Conservation (phyloP, 2,113 vertebrate genomes). For the Megaleporinus macrocephalus region DNA sequence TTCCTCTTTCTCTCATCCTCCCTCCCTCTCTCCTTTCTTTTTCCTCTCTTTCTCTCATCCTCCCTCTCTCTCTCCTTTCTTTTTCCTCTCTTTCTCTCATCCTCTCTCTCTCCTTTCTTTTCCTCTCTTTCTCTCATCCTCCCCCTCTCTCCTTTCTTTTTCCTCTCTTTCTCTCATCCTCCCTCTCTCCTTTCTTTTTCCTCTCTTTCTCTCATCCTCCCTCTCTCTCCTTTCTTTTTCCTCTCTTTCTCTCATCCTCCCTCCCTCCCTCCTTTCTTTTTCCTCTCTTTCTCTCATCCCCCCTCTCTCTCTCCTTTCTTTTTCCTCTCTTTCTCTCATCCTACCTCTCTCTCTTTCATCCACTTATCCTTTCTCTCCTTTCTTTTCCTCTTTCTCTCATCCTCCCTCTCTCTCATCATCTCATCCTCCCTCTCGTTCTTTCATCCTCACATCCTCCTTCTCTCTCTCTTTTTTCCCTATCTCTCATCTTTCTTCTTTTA, state of each 20-base stretch:
- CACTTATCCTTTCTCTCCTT: too few species aligned
- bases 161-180: neutral
- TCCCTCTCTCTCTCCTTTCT: too few species aligned
- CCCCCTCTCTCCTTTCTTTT: too few species aligned
- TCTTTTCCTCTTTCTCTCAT: neutral
- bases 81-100: slow-evolving; percentile 12
- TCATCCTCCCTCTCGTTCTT: too few species aligned
- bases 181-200: neutral
- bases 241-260: too few species aligned
- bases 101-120: slow-evolving; percentile 8
- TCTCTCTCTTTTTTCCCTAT: neutral
- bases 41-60: too few species aligned
- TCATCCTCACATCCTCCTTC: too few species aligned
- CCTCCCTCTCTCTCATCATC: neutral
- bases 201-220: neutral
- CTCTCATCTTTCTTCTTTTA: neutral
- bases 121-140: neutral
- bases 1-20: neutral
- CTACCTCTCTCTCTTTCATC: too few species aligned
- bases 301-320: neutral
- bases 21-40: too few species aligned
- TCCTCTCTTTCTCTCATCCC: slow-evolving; percentile 10
- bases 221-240: too few species aligned
- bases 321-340: neutral
- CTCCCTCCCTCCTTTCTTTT: neutral